Base-by-base conservation (phyloP, 2,797 vertebrate genomes). In the Gallinago nigripennis region DNA sequence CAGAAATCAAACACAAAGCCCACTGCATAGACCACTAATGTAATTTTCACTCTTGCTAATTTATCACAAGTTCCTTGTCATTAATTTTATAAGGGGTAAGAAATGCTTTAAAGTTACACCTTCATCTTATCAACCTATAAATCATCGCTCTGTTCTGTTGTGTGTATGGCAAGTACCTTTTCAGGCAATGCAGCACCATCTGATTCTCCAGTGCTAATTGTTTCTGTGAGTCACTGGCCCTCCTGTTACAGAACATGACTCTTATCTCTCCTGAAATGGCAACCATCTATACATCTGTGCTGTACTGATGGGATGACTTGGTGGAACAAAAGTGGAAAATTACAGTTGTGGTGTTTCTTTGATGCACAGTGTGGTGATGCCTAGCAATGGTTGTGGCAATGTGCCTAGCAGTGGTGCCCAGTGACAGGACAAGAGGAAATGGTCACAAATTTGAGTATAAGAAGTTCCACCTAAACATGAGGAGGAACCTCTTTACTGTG, bases 141-240 rank as follows among this genome's bases (percentile, higher is more conserved):
- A 48, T 77, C 37, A 82, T 1, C 16, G 70, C 30, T 83, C 28
- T 90, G 51, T 77, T 84, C 61, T 82, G 13, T 10, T 30, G 12
- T 33, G 35, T 0, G 0, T 56, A 31, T 2, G 1, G 17, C 16
- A 91, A 77, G 41, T 53, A 50, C 1, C 0, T 9, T 60, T 84
- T 88, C 16, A 23, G 1, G 31, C 25, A 70, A 27, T 21, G 63
- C 14, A 79, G 6, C 17, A 54, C 5, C 27, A 33, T n/a, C 35
- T 50, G 37, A 24, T 77, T 90, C 51, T 69, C 16, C 45, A 16
- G 8, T 31, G 35, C 46, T 88, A 69, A 39, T 54, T 61, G 6
- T 12, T 37, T 10, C 12, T 12, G 2, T 31, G 39, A 63, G n/a
- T 58, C 19, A 41, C 25, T 56, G 41, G 3, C 17, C 71, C 2